Percentiles rank a stretch among this genome's conserved stretches.
These are phyloP conservation scores for Pterostichus madidus DNA, from an alignment of 2,888 invertebrate species.

Conservation along the genomic window DNA sequence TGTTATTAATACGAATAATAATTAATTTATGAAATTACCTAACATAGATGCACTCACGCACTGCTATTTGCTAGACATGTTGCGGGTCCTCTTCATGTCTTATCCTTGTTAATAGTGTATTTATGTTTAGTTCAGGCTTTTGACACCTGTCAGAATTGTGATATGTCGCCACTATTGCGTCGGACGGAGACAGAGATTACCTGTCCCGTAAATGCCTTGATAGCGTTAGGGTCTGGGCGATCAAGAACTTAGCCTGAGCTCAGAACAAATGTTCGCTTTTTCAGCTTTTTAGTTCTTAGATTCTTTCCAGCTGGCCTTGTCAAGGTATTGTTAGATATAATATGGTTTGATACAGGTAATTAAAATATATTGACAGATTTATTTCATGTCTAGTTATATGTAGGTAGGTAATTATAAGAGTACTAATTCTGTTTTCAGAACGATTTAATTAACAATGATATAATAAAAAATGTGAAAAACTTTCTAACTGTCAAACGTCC, in stretches of 20 bases:
- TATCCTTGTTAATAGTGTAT: conserved; percentile 69
- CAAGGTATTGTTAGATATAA: neutral
- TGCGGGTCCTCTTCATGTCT: conserved; percentile 8
- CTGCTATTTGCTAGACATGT: too few relatives aligned
- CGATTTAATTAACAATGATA: too few relatives aligned
- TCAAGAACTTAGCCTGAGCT: neutral
- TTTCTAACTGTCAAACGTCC: too few relatives aligned
- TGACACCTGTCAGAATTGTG: conserved; percentile 70
- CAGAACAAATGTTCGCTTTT: neutral
- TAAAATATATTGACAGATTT: neutral
- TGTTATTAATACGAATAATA: too few relatives aligned
- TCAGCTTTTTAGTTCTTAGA: neutral
- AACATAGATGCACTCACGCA: too few relatives aligned
- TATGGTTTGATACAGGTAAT: neutral
- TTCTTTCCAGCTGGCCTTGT: neutral
- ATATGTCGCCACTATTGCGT: conserved; percentile 69
- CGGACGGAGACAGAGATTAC: conserved; percentile 34
- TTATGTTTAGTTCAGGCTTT: conserved; percentile 68
- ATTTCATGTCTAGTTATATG: neutral
- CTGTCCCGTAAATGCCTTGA: conserved; percentile 47
- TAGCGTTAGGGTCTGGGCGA: neutral
- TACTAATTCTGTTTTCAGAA: too few relatives aligned
- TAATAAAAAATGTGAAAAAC: too few relatives aligned
- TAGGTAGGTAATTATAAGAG: too few relatives aligned
- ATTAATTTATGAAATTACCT: too few relatives aligned